Evolutionary conservation across 2,888 invertebrate genomes (phyloP).

Genomic region (Antheraea assamensis): DNA sequence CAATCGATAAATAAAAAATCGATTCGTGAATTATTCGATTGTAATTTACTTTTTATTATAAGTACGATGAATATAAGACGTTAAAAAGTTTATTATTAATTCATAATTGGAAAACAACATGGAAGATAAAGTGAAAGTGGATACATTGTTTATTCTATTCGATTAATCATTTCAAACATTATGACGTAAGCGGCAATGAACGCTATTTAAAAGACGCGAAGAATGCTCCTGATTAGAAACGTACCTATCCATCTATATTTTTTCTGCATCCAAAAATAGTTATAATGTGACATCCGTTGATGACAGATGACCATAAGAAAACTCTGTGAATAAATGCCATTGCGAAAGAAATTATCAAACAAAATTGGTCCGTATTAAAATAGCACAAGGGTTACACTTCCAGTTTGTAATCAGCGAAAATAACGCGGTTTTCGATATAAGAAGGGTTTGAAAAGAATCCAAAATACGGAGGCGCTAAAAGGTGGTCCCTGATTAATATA

Average conservation of each 20-base stretch:
- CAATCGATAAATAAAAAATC: background rate
- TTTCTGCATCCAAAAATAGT: conserved; percentile 50
- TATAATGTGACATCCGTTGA: conserved; percentile 73
- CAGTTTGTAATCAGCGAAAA: conserved; percentile 20
- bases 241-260: conserved; percentile 29
- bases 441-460: conserved; percentile 51
- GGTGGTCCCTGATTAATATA: conserved; percentile 58
- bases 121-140: background rate
- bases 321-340: conserved; percentile 26
- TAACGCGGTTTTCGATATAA: conserved; percentile 36
- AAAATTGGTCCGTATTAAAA: conserved; percentile 31
- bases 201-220: conserved; percentile 1
- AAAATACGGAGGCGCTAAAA: conserved; percentile 76
- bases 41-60: background rate
- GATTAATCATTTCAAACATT: background rate
- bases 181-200: conserved; percentile 28
- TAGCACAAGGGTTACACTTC: conserved; percentile 23
- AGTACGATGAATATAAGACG: background rate
- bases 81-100: background rate
- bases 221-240: conserved; percentile 48
- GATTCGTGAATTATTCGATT: conserved; percentile 2
- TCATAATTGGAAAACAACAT: background rate
- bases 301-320: conserved; percentile 63
- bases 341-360: background rate
- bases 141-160: background rate